phyloP scores from a whole-genome alignment of 1,140 invertebrate genomes.

The Drosophila sucinea region DNA sequence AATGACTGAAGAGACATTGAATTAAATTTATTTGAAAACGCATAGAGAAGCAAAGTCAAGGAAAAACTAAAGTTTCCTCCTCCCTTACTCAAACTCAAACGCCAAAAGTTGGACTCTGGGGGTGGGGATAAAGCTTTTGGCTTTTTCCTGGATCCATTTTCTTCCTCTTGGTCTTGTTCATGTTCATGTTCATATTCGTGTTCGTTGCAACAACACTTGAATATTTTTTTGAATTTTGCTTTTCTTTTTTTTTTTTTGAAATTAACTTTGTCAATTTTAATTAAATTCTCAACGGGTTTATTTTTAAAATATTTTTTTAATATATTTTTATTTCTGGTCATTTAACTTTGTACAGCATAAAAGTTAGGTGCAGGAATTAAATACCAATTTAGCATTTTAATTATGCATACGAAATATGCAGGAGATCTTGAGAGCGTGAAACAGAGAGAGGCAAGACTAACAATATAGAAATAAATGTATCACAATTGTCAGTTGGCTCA shows the following conservation, averaged over 20 bases:
- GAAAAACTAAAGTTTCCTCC: conserved; percentile 69
- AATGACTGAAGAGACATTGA: conserved; percentile 79
- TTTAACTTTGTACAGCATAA: neutral
- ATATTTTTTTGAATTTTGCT: conserved; percentile 5
- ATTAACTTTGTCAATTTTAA: conserved; percentile 78
- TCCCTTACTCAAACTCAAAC: neutral
- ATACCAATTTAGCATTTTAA: neutral
- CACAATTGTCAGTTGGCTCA: too few species aligned
- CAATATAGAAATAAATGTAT: too few species aligned
- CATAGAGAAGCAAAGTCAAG: conserved; percentile 54
- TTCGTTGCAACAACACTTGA: conserved; percentile 28
- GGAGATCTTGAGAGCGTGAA: too few species aligned
- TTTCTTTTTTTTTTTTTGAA: conserved; percentile 36
- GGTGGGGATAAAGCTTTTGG: neutral
- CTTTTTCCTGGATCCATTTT: neutral
- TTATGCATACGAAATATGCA: neutral
- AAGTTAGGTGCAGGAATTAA: neutral
- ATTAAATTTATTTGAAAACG: conserved; percentile 80
- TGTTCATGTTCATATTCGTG: neutral
- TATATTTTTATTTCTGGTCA: neutral
- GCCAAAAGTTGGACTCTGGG: neutral
- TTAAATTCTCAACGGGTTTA: conserved; percentile 46
- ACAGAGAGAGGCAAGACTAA: too few species aligned
- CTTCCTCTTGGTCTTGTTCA: neutral
- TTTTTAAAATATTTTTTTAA: neutral